These are phyloP conservation scores for Oxygymnocypris stewartii DNA, from an alignment of 2,113 vertebrate genomes.

Conservation along the genomic window DNA sequence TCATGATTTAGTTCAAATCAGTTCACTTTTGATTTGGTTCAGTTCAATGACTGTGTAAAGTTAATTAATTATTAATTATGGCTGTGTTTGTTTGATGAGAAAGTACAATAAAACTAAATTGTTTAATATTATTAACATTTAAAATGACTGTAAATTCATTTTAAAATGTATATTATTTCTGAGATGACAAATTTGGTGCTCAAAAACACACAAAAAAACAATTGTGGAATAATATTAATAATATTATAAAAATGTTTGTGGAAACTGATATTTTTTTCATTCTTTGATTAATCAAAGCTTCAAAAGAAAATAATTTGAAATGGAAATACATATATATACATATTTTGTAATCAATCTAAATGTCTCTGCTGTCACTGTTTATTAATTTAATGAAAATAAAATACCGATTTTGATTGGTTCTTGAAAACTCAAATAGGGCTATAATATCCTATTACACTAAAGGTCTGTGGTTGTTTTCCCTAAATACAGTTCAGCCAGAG, in stretches of 20 bases:
- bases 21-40: neutral
- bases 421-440: neutral
- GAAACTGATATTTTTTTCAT: neutral
- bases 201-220: no score
- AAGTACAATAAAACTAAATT: neutral
- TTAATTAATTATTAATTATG: neutral
- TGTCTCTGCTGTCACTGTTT: neutral
- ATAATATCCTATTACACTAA: neutral
- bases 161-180: no score
- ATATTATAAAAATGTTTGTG: neutral
- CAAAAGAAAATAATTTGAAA: neutral
- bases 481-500: neutral
- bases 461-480: neutral
- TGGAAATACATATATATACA: neutral
- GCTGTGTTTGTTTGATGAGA: neutral
- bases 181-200: no score
- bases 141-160: no score
- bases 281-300: neutral
- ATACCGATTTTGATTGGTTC: neutral
- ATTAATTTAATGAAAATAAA: neutral
- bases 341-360: neutral
- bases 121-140: neutral
- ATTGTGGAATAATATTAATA: no score
- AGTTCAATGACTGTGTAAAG: neutral
- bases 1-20: neutral